Evolutionary conservation across 2,113 vertebrate species (phyloP).

Genomic region (Ailurus styani): DNA sequence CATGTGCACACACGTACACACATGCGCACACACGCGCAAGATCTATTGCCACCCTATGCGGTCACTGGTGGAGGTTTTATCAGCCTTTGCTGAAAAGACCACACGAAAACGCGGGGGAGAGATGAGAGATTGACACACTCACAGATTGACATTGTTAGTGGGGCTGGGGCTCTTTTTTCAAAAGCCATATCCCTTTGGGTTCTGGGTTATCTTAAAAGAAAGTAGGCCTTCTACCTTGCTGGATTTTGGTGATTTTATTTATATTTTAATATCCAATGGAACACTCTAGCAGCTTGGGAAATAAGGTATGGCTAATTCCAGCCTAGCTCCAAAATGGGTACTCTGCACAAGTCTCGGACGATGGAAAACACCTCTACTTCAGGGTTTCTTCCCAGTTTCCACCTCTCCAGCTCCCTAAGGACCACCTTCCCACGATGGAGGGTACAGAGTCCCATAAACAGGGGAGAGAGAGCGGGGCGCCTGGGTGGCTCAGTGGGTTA

Average conservation of each 20-base stretch:
- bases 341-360: background rate
- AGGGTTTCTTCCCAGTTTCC: background rate
- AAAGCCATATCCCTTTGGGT: background rate
- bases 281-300: background rate
- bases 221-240: background rate
- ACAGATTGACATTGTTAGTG: background rate
- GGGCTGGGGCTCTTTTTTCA: background rate
- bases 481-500: too few species aligned
- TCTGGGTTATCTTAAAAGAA: background rate
- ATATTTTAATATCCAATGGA: background rate
- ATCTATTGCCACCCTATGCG: too few species aligned
- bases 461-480: background rate
- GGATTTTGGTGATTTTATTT: background rate
- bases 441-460: background rate
- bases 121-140: background rate
- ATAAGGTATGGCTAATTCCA: background rate
- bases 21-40: too few species aligned
- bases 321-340: background rate
- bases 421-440: background rate
- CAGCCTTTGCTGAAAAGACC: background rate
- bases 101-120: background rate
- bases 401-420: background rate
- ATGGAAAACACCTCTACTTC: background rate
- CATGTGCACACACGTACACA: too few species aligned
- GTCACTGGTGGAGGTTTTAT: fast-evolving